phyloP scores from a whole-genome alignment of 2,888 invertebrate genomes.

The Tetragonisca angustula region DNA sequence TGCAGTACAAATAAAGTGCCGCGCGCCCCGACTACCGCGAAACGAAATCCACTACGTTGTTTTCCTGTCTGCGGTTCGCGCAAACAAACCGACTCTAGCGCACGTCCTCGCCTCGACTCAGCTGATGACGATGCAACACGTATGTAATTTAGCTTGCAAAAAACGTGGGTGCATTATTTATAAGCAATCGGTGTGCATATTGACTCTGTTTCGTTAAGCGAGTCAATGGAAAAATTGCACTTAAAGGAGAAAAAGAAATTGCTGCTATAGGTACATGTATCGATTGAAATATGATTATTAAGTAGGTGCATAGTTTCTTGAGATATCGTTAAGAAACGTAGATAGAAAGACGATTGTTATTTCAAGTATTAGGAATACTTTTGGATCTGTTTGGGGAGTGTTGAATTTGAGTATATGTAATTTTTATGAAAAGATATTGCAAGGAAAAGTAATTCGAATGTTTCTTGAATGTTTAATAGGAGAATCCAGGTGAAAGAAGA shows the following conservation, averaged over 20 bases:
- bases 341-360: no score
- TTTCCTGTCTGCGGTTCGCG: constrained; percentile 9
- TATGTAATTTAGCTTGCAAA: constrained; percentile 6
- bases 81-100: not conserved
- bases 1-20: constrained; percentile 16
- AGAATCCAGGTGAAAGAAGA: not conserved
- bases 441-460: no score
- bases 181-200: not conserved
- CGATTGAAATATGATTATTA: no score
- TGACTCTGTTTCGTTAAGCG: not conserved
- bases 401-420: no score
- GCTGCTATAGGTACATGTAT: no score
- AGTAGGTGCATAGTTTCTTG: no score
- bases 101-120: not conserved
- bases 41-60: constrained; percentile 13
- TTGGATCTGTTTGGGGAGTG: no score
- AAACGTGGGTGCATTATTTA: constrained; percentile 8
- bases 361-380: no score
- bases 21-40: not conserved
- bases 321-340: no score
- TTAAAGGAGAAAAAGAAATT: not conserved
- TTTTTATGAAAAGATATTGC: no score
- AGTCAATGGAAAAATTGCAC: no score
- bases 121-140: not conserved
- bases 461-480: no score